Evolutionary conservation across 1,140 invertebrate genomes (phyloP).

Genomic region (Hylyphantes graminicola): DNA sequence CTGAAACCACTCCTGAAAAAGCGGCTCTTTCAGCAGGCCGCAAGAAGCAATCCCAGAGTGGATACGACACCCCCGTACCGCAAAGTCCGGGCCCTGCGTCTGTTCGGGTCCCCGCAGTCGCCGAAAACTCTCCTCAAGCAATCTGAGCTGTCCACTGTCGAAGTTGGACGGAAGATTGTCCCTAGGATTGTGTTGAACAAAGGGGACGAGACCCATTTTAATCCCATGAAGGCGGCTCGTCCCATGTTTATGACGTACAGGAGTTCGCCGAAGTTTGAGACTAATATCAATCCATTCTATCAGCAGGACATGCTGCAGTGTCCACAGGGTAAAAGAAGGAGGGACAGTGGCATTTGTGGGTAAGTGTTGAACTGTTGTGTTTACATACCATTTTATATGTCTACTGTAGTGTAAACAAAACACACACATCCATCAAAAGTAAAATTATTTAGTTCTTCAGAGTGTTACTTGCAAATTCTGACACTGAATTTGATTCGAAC

Average conservation of each 20-base stretch:
- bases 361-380: constrained; percentile 2
- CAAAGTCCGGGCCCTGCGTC: constrained; percentile 79
- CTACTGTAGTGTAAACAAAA: too few relatives aligned
- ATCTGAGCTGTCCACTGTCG: constrained; percentile 70
- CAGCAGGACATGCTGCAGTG: constrained; percentile 77
- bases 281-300: constrained; percentile 94
- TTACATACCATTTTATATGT: too few relatives aligned
- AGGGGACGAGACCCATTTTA: background rate
- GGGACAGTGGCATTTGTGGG: constrained; percentile 1
- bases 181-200: background rate
- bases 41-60: background rate
- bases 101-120: constrained; percentile 86
- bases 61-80: constrained; percentile 79
- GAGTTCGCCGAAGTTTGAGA: constrained; percentile 69
- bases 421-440: too few relatives aligned
- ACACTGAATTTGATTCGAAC: too few relatives aligned
- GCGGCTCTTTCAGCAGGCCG: background rate
- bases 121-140: constrained; percentile 87
- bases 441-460: too few relatives aligned
- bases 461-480: too few relatives aligned
- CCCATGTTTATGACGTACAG: background rate
- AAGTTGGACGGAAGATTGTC: background rate
- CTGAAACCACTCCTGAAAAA: background rate
- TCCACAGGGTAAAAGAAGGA: constrained; percentile 34
- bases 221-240: background rate